These are phyloP conservation scores for Ovis aries DNA, from an alignment of 2,113 vertebrate species.

Conservation along the genomic window DNA sequence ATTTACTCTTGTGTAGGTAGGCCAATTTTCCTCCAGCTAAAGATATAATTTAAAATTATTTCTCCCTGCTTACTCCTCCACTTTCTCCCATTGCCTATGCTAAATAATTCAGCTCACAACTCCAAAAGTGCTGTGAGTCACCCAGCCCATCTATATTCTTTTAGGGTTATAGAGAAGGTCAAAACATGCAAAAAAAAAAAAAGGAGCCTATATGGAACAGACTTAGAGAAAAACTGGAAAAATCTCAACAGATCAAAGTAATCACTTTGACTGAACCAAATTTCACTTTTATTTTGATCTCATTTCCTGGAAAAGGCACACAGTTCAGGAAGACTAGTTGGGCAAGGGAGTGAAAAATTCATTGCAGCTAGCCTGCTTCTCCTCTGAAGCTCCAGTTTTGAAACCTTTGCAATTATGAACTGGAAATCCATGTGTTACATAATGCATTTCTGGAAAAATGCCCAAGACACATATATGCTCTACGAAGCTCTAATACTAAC, in stretches of 20 bases:
- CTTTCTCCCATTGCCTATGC: constrained; percentile 50
- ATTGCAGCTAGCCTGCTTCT: constrained; percentile 7
- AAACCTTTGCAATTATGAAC: constrained; percentile 47
- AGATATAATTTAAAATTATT: constrained; percentile 64
- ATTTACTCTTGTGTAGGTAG: constrained; percentile 51
- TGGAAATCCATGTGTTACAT: constrained; percentile 33
- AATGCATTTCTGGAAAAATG: constrained; percentile 14
- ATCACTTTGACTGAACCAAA: background rate
- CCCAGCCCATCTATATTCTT: background rate
- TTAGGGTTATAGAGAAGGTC: constrained; percentile 42
- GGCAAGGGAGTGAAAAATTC: constrained; percentile 23
- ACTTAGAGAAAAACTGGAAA: background rate
- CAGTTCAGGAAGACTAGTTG: background rate
- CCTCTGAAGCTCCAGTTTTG: constrained; percentile 4
- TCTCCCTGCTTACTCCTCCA: constrained; percentile 39
- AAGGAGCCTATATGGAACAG: background rate
- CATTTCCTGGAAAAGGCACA: constrained; percentile 25
- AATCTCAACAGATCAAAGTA: constrained; percentile 11
- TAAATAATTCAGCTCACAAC: constrained; percentile 62
- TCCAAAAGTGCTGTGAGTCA: constrained; percentile 51
- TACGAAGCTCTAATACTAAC: background rate
- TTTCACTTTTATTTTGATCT: constrained; percentile 33
- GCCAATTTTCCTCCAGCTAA: constrained; percentile 55
- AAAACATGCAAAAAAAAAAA: background rate
- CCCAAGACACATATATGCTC: background rate